Percentiles rank a stretch among this genome's conserved stretches.
These are phyloP conservation scores for Periophthalmus modestus DNA, from an alignment of 2,113 vertebrate species.

Conservation along the genomic window DNA sequence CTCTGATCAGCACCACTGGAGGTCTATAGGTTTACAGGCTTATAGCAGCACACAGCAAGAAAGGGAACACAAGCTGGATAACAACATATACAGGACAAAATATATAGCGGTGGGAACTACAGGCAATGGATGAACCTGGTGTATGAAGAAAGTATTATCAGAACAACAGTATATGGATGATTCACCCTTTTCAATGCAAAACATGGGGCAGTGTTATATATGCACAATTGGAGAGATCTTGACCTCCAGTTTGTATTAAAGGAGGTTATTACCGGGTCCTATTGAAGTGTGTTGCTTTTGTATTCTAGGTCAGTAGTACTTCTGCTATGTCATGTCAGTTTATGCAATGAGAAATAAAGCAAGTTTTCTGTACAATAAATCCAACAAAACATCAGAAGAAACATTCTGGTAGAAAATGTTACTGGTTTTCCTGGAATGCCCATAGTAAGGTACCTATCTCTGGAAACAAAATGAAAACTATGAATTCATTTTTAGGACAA, in stretches of 20 bases:
- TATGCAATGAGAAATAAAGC: too few relatives aligned
- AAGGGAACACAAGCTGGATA: slow-evolving; percentile 35
- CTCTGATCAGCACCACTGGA: slow-evolving; percentile 48
- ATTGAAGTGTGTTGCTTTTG: background rate
- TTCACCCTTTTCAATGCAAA: background rate
- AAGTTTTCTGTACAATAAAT: too few relatives aligned
- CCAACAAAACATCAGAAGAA: too few relatives aligned
- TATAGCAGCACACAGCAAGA: slow-evolving; percentile 11
- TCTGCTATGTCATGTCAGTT: background rate
- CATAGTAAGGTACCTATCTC: too few relatives aligned
- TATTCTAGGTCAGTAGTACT: background rate
- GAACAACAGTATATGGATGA: background rate
- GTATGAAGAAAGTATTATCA: background rate
- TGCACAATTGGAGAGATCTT: background rate
- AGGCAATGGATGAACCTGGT: background rate
- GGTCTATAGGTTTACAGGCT: slow-evolving; percentile 27
- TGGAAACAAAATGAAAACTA: too few relatives aligned
- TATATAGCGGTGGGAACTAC: background rate
- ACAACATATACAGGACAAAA: slow-evolving; percentile 3
- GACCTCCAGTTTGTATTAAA: background rate
- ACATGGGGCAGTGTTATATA: background rate
- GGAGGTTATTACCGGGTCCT: background rate
- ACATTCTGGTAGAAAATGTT: too few relatives aligned
- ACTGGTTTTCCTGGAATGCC: too few relatives aligned
- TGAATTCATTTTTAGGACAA: too few relatives aligned